phyloP scores from a whole-genome alignment of 2,888 invertebrate genomes.

The Brassicogethes aeneus region DNA sequence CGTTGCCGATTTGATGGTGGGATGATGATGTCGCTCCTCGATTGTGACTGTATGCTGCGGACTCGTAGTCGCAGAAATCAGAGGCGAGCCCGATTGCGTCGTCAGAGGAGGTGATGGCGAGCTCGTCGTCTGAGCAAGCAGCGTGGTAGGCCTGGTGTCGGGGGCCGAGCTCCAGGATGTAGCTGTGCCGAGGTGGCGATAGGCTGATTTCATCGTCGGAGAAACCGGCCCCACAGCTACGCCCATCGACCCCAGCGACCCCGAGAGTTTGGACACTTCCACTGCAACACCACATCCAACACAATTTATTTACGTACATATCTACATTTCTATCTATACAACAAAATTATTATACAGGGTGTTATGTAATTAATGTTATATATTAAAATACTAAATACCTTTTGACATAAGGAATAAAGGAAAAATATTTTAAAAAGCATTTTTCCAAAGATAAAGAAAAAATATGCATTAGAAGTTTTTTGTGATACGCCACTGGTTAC shows the following conservation, averaged over 20 bases:
- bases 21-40: conserved; percentile 13
- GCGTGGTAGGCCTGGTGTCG: conserved; percentile 44
- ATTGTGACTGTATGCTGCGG: conserved; percentile 30
- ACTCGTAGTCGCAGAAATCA: conserved; percentile 41
- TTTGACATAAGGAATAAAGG: no score
- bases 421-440: no score
- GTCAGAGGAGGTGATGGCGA: conserved; percentile 37
- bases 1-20: conserved; percentile 36
- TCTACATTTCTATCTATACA: no score
- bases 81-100: conserved; percentile 40
- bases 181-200: conserved; percentile 53
- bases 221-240: conserved; percentile 51
- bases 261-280: conserved; percentile 47
- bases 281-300: conserved; percentile 22
- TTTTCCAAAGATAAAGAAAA: no score
- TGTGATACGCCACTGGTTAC: no score
- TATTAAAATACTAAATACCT: no score
- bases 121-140: conserved; percentile 38
- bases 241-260: conserved; percentile 51
- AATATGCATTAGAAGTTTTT: no score
- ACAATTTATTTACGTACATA: no score
- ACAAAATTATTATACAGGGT: no score
- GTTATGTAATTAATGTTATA: no score
- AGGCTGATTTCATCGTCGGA: conserved; percentile 79
- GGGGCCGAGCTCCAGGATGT: conserved; percentile 51